Percentiles rank a stretch among this genome's conserved stretches.
Evolutionary conservation across 2,113 vertebrate genomes (phyloP).

Genomic region (Thamnaconus septentrionalis): DNA sequence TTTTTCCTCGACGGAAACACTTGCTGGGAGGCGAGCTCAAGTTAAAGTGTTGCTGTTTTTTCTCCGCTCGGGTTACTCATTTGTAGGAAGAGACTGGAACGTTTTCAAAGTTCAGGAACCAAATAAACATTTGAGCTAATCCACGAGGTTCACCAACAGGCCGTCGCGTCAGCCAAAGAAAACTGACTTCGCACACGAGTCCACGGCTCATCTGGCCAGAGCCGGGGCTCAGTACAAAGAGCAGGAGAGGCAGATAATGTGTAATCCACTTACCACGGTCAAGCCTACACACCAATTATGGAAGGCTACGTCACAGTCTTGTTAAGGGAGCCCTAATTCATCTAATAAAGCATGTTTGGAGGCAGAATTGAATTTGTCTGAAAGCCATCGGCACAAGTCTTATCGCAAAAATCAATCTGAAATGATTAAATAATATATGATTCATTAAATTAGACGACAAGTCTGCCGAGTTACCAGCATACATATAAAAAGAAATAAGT

Average conservation of each 20-base stretch:
- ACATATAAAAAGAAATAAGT: conserved; percentile 1
- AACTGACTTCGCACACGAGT: conserved; percentile 39
- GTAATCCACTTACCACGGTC: conserved; percentile 64
- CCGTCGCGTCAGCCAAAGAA: conserved; percentile 28
- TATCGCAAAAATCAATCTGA: conserved; percentile 49
- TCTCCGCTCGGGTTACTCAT: conserved; percentile 15
- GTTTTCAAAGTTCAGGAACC: conserved; percentile 3
- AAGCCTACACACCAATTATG: conserved; percentile 63
- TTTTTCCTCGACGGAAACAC: conserved; percentile 14
- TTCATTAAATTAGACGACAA: conserved; percentile 40
- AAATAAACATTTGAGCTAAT: conserved; percentile 13
- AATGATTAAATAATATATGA: conserved; percentile 62
- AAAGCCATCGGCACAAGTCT: conserved; percentile 39
- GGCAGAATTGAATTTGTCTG: conserved; percentile 60
- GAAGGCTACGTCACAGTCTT: conserved; percentile 60
- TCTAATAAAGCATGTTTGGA: conserved; percentile 67
- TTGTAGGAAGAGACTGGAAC: neutral
- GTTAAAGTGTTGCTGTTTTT: neutral
- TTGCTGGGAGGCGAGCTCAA: conserved; percentile 1
- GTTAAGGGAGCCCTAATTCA: conserved; percentile 62
- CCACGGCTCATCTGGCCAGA: conserved; percentile 41
- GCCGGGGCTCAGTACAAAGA: conserved; percentile 45
- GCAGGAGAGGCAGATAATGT: conserved; percentile 54
- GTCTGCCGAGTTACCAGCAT: conserved; percentile 8
- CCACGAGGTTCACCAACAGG: conserved; percentile 15